phyloP scores from a whole-genome alignment of 1,140 invertebrate genomes.

The Cotesia typhae region DNA sequence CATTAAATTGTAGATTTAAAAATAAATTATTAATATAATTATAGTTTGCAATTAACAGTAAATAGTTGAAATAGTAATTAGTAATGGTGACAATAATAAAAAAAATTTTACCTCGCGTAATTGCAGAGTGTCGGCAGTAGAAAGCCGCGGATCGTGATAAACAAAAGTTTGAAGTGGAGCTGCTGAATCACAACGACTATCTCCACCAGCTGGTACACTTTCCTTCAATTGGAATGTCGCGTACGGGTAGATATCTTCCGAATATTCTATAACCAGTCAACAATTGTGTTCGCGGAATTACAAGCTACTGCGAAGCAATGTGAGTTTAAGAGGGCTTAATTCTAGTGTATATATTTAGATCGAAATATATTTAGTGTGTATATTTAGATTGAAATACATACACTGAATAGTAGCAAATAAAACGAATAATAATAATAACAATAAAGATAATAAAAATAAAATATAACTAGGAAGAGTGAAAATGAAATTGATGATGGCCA shows the following conservation, averaged over 20 bases:
- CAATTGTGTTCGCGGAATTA: slow-evolving; percentile 28
- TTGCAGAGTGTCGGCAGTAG: slow-evolving; percentile 68
- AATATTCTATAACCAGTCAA: slow-evolving; percentile 74
- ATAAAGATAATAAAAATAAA: background rate
- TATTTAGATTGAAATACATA: too few species aligned
- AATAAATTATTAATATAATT: background rate
- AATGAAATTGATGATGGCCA: background rate
- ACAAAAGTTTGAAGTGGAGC: slow-evolving; percentile 88
- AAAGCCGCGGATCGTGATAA: slow-evolving; percentile 79
- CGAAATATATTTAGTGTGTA: too few species aligned
- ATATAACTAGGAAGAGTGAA: background rate
- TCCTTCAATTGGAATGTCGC: slow-evolving; percentile 84
- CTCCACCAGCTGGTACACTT: slow-evolving; percentile 84
- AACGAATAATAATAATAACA: background rate
- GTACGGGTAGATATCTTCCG: slow-evolving; percentile 80
- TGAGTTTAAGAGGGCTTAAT: background rate
- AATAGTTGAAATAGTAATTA: background rate
- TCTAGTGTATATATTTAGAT: too few species aligned
- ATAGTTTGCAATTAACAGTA: background rate
- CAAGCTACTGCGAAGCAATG: slow-evolving; percentile 26
- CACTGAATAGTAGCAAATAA: background rate
- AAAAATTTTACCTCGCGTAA: slow-evolving; percentile 64
- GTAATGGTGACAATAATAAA: background rate
- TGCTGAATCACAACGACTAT: slow-evolving; percentile 89
- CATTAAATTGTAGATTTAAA: too few species aligned